Evolutionary conservation across 1,140 invertebrate genomes (phyloP).

Genomic region (Heliconius hewitsoni): DNA sequence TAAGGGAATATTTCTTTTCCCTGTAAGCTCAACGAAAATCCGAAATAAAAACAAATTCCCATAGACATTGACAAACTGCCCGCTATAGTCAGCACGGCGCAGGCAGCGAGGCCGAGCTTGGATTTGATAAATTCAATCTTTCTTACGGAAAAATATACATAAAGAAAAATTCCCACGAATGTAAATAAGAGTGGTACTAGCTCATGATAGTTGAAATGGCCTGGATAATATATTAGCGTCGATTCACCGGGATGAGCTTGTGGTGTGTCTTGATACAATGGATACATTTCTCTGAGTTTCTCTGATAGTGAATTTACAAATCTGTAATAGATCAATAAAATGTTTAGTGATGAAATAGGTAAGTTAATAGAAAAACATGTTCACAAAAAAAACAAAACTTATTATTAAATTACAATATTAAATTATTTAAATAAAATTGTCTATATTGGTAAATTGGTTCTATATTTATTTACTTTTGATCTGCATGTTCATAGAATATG

Average conservation of each 20-base stretch:
- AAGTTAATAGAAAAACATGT: background rate
- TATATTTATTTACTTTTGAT: conserved; percentile 83
- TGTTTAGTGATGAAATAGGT: background rate
- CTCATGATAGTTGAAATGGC: conserved; percentile 92
- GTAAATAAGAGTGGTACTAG: conserved; percentile 92
- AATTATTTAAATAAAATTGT: background rate
- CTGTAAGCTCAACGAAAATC: conserved; percentile 88
- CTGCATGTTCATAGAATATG: conserved; percentile 90
- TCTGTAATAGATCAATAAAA: conserved; percentile 74
- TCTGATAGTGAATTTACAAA: conserved; percentile 89
- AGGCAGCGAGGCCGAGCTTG: conserved; percentile 94
- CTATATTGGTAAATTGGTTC: no score
- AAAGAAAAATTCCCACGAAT: conserved; percentile 93
- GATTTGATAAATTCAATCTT: conserved; percentile 97
- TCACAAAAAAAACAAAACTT: background rate
- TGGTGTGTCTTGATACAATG: conserved; percentile 83
- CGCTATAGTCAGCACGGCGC: conserved; percentile 93
- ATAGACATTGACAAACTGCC: conserved; percentile 96
- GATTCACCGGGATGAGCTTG: conserved; percentile 77
- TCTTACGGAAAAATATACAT: conserved; percentile 96
- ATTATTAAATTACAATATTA: background rate
- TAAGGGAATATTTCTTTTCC: conserved; percentile 96
- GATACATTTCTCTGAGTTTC: conserved; percentile 87
- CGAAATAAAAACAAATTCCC: conserved; percentile 96
- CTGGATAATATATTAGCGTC: conserved; percentile 92